Evolutionary conservation across 2,888 invertebrate species (phyloP), one percentile per base, ranked within the genome.

Genomic region (Rhagonycha lutea): DNA sequence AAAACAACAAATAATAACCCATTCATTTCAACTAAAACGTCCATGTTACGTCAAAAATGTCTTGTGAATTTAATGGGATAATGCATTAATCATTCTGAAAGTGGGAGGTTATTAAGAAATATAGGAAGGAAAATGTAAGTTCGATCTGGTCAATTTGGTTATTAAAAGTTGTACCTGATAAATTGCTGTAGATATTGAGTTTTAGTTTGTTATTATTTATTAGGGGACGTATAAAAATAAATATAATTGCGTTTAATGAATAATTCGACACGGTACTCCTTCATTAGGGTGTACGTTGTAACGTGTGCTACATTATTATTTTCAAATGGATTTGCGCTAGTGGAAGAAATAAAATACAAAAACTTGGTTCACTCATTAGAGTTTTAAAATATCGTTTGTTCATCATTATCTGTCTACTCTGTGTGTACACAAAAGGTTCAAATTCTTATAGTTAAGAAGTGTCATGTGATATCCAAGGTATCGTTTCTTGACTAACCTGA

Each of bases 361-460:
- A 62, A 7, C 24, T 11, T 12, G 26, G 11, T 65, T 9, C n/a
- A 65, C 26, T 65, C 24, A 24, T 65, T n/a, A 24, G 26, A 23
- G 63, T 62, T 18, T 23, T 62, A 23, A 18, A 23, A 28, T 69
- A 67, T 76, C 71, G 61, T 74, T 73, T 69, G 72, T 47, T 47
- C 47, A n/a, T n/a, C 47, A 47, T 47, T 47, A 47, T 47, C 47
- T 47, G 47, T 47, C 70, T 68, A 69, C 67, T 62, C 75, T 29
- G 65, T 65, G 68, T 68, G 71, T 60, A 29, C 71, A 76, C 71
- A 71, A 76, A 74, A 76, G 78, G 77, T 72, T 79, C 78, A 78
- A 79, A 80, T 81, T 81, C 80, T 79, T 77, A 80, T 80, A 79
- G 78, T 77, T 80, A 79, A 80, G 79, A 80, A 80, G 80, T 80